A percentile compares a stretch with the other conserved stretches of the same genome.
Evolutionary conservation across 2,888 invertebrate genomes (phyloP).

Genomic region (Apamea sordens): DNA sequence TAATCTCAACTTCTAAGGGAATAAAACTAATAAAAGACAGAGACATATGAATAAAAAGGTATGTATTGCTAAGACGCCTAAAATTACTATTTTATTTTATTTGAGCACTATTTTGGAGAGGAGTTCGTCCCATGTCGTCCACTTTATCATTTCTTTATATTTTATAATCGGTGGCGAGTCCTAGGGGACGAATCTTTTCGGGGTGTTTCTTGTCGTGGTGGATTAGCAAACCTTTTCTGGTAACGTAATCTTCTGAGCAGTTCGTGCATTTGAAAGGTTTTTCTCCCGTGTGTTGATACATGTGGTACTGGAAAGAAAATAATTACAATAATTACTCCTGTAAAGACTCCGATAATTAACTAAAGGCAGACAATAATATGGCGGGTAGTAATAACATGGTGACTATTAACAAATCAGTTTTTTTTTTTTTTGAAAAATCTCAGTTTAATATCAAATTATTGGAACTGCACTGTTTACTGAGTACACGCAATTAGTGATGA

Average conservation of each 20-base stretch:
- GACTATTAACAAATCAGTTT: background rate
- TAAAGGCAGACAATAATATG: background rate
- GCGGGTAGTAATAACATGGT: background rate
- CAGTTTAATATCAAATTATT: background rate
- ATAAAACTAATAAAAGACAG: conserved; percentile 3
- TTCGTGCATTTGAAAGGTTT: conserved; percentile 97
- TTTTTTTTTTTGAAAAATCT: no score
- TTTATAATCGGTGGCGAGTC: conserved; percentile 60
- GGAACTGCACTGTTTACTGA: background rate
- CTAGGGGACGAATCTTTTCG: conserved; percentile 75
- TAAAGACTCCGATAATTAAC: no score
- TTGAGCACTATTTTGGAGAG: conserved; percentile 75
- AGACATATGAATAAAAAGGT: conserved; percentile 5
- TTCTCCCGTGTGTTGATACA: conserved; percentile 94
- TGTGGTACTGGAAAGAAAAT: conserved; percentile 82
- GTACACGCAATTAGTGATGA: background rate
- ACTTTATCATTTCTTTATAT: background rate
- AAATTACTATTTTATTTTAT: conserved; percentile 3
- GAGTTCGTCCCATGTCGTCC: background rate
- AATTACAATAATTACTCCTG: background rate
- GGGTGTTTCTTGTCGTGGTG: conserved; percentile 83
- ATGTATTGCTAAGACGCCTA: conserved; percentile 23
- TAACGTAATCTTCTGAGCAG: conserved; percentile 82
- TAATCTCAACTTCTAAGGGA: conserved; percentile 2
- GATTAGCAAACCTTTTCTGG: conserved; percentile 80